Evolutionary conservation across 2,888 invertebrate genomes (phyloP).

Genomic region (Andrena chrysosceles): DNA sequence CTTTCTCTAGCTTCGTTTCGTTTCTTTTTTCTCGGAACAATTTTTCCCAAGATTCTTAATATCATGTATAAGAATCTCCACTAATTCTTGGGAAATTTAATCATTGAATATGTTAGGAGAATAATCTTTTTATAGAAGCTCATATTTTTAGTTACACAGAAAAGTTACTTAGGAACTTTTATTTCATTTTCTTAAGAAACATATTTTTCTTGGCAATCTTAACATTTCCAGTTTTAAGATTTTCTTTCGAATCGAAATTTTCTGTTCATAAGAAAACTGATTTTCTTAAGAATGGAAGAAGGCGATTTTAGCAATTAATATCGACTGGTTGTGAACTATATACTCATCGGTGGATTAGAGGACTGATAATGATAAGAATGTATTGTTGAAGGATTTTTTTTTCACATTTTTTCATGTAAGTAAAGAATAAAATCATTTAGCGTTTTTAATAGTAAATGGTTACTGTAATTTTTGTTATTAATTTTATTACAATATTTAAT

Average conservation of each 20-base stretch:
- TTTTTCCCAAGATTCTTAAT: not conserved
- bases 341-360: constrained; percentile 59
- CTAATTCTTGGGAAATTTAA: not conserved
- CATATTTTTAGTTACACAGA: constrained; percentile 3
- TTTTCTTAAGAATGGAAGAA: constrained; percentile 27
- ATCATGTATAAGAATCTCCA: not conserved
- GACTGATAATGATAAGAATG: constrained; percentile 54
- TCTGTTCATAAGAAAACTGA: constrained; percentile 18
- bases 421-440: constrained; percentile 34
- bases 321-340: constrained; percentile 62
- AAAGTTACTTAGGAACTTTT: constrained; percentile 25
- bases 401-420: constrained; percentile 17
- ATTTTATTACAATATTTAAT: constrained; percentile 56
- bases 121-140: constrained; percentile 4
- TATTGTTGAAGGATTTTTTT: constrained; percentile 27
- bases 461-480: constrained; percentile 48
- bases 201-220: constrained; percentile 34
- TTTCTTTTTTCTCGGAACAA: not conserved
- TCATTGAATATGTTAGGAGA: not conserved
- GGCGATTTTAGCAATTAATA: constrained; percentile 30
- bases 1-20: not conserved
- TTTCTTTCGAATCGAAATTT: constrained; percentile 29
- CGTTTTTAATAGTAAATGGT: constrained; percentile 38
- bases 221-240: constrained; percentile 19
- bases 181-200: constrained; percentile 29